Percentiles rank a stretch among this genome's conserved stretches.
These are phyloP conservation scores for Melinaea marsaeus DNA, from an alignment of 2,888 invertebrate genomes.

Conservation along the genomic window DNA sequence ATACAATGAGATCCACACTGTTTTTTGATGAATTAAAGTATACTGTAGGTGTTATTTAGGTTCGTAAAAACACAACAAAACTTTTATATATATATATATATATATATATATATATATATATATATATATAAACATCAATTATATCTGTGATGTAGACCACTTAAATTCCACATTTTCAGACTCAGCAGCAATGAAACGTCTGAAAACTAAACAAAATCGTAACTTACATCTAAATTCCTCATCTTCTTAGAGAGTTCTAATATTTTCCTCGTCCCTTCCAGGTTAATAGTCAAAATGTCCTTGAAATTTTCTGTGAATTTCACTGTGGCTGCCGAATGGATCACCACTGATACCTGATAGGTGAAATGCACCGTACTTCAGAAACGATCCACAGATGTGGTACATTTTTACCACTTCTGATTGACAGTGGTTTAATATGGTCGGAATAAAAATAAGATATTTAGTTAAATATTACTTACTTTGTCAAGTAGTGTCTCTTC, in stretches of 20 bases:
- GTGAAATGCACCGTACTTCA: no score
- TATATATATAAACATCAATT: no score
- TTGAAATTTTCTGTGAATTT: conserved; percentile 44
- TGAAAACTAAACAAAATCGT: neutral
- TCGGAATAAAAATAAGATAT: no score
- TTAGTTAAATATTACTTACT: conserved; percentile 15
- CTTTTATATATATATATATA: neutral
- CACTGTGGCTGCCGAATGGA: conserved; percentile 51
- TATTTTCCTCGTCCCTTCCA: conserved; percentile 45
- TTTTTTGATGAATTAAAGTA: no score
- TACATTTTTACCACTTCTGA: no score
- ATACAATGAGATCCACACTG: no score
- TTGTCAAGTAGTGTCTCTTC: conserved; percentile 23
- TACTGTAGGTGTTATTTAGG: neutral
- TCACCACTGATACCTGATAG: conserved; percentile 61
- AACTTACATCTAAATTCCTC: conserved; percentile 43
- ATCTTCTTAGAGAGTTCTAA: conserved; percentile 43
- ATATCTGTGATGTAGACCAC: no score
- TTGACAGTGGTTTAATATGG: no score
- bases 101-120: no score
- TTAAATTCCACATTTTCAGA: no score
- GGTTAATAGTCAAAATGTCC: conserved; percentile 40
- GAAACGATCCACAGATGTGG: no score
- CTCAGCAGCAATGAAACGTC: no score
- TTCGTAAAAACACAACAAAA: neutral